Percentiles rank a stretch among this genome's conserved stretches.
These are phyloP conservation scores for Callinectes sapidus DNA, from an alignment of 2,888 invertebrate genomes.

Conservation along the genomic window DNA sequence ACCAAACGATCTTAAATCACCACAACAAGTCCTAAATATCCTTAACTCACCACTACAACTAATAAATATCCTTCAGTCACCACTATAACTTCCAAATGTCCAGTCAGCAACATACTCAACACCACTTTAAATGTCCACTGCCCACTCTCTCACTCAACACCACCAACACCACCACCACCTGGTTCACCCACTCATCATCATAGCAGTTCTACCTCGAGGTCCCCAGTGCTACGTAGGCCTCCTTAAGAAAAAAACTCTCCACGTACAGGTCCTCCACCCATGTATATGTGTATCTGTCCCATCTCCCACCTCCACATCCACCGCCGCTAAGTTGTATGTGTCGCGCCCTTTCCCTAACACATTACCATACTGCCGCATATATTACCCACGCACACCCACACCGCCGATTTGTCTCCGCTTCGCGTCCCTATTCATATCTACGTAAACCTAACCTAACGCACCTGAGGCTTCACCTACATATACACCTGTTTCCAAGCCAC, in stretches of 20 bases:
- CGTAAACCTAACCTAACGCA: background rate
- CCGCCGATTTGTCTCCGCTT: background rate
- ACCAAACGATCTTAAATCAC: background rate
- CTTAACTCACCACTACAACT: background rate
- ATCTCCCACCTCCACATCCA: background rate
- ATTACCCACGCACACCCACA: slow-evolving; percentile 10
- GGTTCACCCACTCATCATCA: background rate
- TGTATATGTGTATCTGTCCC: background rate
- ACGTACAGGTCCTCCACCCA: background rate
- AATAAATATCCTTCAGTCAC: no score
- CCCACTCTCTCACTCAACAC: background rate
- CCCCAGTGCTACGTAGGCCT: background rate
- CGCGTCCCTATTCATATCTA: background rate
- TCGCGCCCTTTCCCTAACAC: background rate
- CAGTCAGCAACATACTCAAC: no score
- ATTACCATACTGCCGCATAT: background rate
- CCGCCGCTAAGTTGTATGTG: background rate
- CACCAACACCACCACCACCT: no score
- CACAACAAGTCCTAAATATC: background rate
- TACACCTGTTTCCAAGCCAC: background rate
- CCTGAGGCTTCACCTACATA: background rate
- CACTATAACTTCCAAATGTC: background rate
- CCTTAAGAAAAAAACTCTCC: background rate
- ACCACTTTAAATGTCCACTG: background rate
- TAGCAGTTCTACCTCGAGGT: background rate